Conservation (phyloP, 2,888 invertebrate genomes). For the Chrysomela aeneicollis region DNA sequence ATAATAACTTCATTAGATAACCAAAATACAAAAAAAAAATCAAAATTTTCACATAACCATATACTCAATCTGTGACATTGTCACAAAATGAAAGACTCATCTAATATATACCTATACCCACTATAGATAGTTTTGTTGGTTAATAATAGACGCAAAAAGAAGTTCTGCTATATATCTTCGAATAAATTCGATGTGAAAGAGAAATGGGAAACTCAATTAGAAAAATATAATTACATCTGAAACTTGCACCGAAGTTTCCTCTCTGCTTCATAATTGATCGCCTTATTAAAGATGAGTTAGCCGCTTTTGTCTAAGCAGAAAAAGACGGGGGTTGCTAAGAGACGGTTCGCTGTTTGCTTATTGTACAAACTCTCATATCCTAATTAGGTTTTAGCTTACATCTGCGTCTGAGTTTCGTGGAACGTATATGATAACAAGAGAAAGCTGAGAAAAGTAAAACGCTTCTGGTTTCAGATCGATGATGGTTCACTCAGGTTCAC, state of each 20-base stretch:
- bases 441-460: neutral
- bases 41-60: too few species aligned
- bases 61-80: too few species aligned
- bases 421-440: neutral
- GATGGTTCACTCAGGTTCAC: too few species aligned
- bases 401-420: constrained; percentile 43
- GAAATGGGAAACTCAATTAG: constrained; percentile 56
- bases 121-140: neutral
- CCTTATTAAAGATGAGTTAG: constrained; percentile 64
- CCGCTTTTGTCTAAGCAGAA: constrained; percentile 54
- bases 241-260: constrained; percentile 59
- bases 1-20: too few species aligned
- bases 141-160: constrained; percentile 21
- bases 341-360: constrained; percentile 58
- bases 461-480: neutral
- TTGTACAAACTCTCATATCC: constrained; percentile 60
- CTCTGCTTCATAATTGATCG: constrained; percentile 62
- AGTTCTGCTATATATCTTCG: constrained; percentile 39
- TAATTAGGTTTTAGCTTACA: constrained; percentile 62
- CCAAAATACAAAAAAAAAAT: too few species aligned
- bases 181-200: constrained; percentile 46
- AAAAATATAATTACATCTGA: constrained; percentile 60
- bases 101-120: too few species aligned
- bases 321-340: constrained; percentile 55
- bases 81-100: too few species aligned